phyloP scores from a whole-genome alignment of 1,140 invertebrate genomes.

The Brachionus manjavacas region DNA sequence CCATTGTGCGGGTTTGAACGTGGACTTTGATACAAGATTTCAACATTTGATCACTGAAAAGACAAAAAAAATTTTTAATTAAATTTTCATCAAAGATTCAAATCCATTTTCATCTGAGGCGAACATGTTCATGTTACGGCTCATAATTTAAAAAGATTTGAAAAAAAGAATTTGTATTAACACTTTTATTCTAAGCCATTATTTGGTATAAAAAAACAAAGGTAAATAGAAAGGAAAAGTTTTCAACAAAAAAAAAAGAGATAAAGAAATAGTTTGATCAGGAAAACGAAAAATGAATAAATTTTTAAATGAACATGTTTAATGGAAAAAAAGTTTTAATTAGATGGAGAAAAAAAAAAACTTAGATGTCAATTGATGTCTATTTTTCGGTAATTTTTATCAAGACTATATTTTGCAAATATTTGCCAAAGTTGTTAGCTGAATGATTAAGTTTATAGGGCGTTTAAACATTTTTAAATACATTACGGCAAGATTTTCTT shows the following conservation, averaged over 20 bases:
- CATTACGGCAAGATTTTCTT: neutral
- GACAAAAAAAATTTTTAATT: neutral
- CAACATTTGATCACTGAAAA: neutral
- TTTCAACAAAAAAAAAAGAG: neutral
- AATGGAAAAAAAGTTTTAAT: neutral
- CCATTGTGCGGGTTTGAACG: neutral
- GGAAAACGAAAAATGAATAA: neutral
- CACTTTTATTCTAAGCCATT: neutral
- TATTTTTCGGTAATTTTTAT: neutral
- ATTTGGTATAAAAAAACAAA: neutral
- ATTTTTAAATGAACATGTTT: neutral
- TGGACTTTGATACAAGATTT: neutral
- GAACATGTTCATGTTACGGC: neutral
- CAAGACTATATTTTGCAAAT: neutral
- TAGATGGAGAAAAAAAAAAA: neutral
- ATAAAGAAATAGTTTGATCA: neutral
- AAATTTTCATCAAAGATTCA: neutral
- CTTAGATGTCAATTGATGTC: neutral
- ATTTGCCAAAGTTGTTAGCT: conserved; percentile 6
- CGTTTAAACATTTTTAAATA: conserved; percentile 9
- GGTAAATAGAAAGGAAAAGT: neutral
- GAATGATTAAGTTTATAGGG: conserved; percentile 9
- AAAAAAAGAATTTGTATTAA: neutral
- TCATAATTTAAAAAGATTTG: neutral
- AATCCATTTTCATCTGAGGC: neutral